phyloP scores from a whole-genome alignment of 2,113 vertebrate species.

The Anser cygnoides region DNA sequence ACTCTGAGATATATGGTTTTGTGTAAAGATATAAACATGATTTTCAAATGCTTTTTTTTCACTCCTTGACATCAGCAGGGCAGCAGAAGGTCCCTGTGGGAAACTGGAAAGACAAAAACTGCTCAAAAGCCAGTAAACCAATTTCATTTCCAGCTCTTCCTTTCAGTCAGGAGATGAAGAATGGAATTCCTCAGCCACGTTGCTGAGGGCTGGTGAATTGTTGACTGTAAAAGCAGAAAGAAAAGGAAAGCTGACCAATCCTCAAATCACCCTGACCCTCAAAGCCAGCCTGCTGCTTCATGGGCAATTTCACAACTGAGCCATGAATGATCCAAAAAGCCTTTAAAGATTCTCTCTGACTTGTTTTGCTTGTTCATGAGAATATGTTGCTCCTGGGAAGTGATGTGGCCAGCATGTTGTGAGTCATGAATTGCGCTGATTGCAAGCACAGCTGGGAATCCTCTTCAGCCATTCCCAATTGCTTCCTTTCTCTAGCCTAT shows the following conservation, averaged over 20 bases:
- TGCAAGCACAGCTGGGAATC: slow-evolving; percentile 74
- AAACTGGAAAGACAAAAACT: neutral
- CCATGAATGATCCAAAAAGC: slow-evolving; percentile 31
- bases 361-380: slow-evolving; percentile 71
- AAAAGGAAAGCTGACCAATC: slow-evolving; percentile 18
- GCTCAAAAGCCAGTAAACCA: neutral
- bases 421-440: slow-evolving; percentile 74
- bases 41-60: neutral
- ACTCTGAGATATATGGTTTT: neutral
- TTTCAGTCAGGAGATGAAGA: neutral
- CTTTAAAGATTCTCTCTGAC: slow-evolving; percentile 46
- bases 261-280: neutral
- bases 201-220: neutral
- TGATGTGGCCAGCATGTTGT: slow-evolving; percentile 70
- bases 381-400: slow-evolving; percentile 70
- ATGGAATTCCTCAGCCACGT: fast-evolving
- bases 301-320: slow-evolving; percentile 17
- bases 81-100: neutral
- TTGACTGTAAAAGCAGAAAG: neutral
- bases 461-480: slow-evolving; percentile 74
- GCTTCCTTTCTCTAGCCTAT: slow-evolving; percentile 71
- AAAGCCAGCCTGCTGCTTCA: neutral
- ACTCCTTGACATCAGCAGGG: neutral
- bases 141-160: neutral
- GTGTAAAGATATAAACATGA: neutral